A percentile compares a stretch with the other conserved stretches of the same genome.
Evolutionary conservation across 2,113 vertebrate species (phyloP).

Genomic region (Antidorcas marsupialis): DNA sequence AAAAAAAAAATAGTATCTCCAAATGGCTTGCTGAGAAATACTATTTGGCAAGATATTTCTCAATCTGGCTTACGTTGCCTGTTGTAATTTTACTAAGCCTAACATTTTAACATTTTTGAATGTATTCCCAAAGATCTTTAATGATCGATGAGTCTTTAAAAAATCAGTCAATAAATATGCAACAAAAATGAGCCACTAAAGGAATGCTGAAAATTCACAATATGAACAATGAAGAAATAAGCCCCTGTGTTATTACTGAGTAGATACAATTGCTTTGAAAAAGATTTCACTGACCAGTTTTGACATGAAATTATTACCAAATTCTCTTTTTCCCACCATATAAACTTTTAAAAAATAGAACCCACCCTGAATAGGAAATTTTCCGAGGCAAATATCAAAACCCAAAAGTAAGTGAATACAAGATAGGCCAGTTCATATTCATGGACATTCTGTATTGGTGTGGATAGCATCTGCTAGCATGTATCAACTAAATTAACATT

Average conservation of each 20-base stretch:
- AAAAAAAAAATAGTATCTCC: constrained; percentile 37
- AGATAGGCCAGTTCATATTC: neutral
- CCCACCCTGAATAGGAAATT: neutral
- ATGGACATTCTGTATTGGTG: neutral
- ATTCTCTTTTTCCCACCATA: neutral
- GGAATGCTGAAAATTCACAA: constrained; percentile 26
- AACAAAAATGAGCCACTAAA: constrained; percentile 25
- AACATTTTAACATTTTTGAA: constrained; percentile 64
- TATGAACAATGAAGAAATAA: constrained; percentile 6
- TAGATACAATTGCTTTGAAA: neutral
- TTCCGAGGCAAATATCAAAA: constrained; percentile 12
- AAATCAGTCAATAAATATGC: neutral
- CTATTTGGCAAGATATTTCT: constrained; percentile 67
- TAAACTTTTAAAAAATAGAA: constrained; percentile 22
- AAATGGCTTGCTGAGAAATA: constrained; percentile 64
- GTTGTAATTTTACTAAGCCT: constrained; percentile 56
- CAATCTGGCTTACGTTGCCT: constrained; percentile 62
- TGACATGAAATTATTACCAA: neutral
- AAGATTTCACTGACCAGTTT: neutral
- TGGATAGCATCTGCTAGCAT: neutral
- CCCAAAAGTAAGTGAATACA: neutral
- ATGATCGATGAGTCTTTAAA: constrained; percentile 6
- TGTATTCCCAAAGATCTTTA: constrained; percentile 49
- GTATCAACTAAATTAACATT: neutral
- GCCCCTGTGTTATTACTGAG: neutral